Evolutionary conservation across 2,797 vertebrate genomes (phyloP).

Genomic region (Oreonectes daqikongensis): DNA sequence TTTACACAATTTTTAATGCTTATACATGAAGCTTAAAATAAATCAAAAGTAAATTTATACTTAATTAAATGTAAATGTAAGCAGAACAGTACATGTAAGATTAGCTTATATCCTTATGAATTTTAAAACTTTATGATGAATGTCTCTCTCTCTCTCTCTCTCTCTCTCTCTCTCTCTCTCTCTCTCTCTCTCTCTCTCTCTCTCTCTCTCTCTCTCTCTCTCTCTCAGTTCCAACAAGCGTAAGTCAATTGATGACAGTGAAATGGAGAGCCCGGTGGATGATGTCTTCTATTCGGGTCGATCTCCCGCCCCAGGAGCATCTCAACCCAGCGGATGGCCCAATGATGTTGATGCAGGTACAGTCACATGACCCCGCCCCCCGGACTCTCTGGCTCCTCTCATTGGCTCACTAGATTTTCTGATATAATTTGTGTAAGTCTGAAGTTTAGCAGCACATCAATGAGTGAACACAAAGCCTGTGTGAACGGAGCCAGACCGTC

Average conservation of each 20-base stretch:
- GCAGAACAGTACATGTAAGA: too few relatives aligned
- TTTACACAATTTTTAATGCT: too few relatives aligned
- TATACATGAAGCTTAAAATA: too few relatives aligned
- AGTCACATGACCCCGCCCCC: not conserved
- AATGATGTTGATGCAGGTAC: constrained; percentile 94
- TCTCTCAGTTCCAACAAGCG: constrained; percentile 88
- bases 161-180: too few relatives aligned
- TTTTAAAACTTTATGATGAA: too few relatives aligned
- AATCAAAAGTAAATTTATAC: too few relatives aligned
- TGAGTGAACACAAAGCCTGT: constrained; percentile 57
- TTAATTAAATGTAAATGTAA: too few relatives aligned
- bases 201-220: constrained; percentile 4
- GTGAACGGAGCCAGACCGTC: not conserved
- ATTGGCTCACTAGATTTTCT: not conserved
- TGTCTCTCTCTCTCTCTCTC: too few relatives aligned
- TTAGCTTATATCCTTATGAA: too few relatives aligned
- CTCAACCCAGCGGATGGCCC: constrained; percentile 91
- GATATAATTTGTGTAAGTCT: too few relatives aligned
- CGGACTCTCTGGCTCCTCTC: constrained; percentile 14
- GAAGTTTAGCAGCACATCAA: constrained; percentile 14
- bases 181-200: not conserved
- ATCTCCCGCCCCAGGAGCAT: constrained; percentile 91
- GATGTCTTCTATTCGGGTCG: constrained; percentile 94
- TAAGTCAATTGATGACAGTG: constrained; percentile 94
- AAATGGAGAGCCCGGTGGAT: constrained; percentile 95